A percentile compares a stretch with the other conserved stretches of the same genome.
phyloP scores from a whole-genome alignment of 2,888 invertebrate species.

The Himalopsyche japonica region DNA sequence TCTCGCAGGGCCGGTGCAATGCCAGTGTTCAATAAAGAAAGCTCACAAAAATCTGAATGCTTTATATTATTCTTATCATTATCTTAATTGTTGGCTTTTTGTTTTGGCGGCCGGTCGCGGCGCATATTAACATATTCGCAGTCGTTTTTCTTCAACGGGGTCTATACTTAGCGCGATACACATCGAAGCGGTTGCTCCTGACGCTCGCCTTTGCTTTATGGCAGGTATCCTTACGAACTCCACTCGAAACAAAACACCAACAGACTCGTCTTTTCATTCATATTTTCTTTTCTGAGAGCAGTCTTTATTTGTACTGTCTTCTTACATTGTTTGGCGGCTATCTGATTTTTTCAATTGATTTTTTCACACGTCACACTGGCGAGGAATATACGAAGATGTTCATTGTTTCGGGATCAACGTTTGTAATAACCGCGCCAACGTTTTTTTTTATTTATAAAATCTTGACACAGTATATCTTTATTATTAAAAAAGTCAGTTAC shows the following conservation, averaged over 20 bases:
- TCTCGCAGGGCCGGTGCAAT: neutral
- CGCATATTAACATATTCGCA: constrained; percentile 40
- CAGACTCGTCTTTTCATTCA: neutral
- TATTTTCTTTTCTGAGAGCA: neutral
- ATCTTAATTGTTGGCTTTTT: constrained; percentile 40
- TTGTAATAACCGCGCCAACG: too few relatives aligned
- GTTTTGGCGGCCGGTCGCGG: constrained; percentile 34
- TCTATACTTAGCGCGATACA: constrained; percentile 39
- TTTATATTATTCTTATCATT: constrained; percentile 39
- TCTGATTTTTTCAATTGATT: too few relatives aligned
- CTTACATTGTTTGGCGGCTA: too few relatives aligned
- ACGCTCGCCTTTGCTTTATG: neutral
- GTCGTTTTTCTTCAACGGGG: constrained; percentile 35
- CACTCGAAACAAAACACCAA: neutral
- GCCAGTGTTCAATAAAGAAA: neutral
- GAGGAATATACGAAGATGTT: too few relatives aligned
- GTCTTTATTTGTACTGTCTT: too few relatives aligned
- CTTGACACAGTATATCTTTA: too few relatives aligned
- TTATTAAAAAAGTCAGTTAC: too few relatives aligned
- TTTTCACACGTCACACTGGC: too few relatives aligned
- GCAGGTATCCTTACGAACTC: neutral
- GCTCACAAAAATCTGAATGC: constrained; percentile 17
- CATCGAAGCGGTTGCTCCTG: constrained; percentile 24
- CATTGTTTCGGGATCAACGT: too few relatives aligned
- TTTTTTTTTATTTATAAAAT: too few relatives aligned